These are phyloP conservation scores for Quadroppia sp. DNA, from an alignment of 2,888 invertebrate species.

Conservation along the genomic window DNA sequence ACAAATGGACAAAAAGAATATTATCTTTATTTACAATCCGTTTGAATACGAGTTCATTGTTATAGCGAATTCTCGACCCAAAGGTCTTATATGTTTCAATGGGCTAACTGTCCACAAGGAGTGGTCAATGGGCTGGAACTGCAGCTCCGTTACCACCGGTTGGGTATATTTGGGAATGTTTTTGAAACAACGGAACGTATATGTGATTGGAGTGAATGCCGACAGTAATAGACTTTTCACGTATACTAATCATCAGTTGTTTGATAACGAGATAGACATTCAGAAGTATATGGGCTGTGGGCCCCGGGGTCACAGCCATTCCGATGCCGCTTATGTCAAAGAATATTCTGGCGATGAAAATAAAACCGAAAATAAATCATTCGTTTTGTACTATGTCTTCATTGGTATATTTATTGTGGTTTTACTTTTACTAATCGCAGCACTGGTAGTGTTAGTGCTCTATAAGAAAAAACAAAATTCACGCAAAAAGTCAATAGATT, in stretches of 20 bases:
- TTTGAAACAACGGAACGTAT: not conserved
- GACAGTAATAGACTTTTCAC: not conserved
- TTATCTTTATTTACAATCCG: not conserved
- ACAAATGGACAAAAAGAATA: not conserved
- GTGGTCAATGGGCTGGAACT: not conserved
- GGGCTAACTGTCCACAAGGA: not conserved
- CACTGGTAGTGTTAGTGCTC: not conserved
- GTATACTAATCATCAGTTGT: not conserved
- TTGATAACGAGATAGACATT: not conserved
- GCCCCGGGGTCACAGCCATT: too few relatives aligned
- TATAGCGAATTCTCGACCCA: not conserved
- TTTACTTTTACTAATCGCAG: not conserved
- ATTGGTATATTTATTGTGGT: not conserved
- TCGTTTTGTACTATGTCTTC: not conserved
- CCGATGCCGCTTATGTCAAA: too few relatives aligned
- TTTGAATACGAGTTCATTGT: not conserved
- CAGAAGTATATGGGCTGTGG: not conserved
- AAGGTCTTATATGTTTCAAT: not conserved
- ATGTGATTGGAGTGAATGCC: not conserved
- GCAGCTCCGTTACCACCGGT: not conserved
- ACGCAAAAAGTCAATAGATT: not conserved
- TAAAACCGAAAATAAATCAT: too few relatives aligned
- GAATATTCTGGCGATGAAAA: too few relatives aligned
- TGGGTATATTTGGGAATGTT: constrained; percentile 5
- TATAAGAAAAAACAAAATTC: not conserved